Evolutionary conservation across 2,888 invertebrate species (phyloP), one percentile per base, ranked within the genome.

Genomic region (Noctua fimbriata): DNA sequence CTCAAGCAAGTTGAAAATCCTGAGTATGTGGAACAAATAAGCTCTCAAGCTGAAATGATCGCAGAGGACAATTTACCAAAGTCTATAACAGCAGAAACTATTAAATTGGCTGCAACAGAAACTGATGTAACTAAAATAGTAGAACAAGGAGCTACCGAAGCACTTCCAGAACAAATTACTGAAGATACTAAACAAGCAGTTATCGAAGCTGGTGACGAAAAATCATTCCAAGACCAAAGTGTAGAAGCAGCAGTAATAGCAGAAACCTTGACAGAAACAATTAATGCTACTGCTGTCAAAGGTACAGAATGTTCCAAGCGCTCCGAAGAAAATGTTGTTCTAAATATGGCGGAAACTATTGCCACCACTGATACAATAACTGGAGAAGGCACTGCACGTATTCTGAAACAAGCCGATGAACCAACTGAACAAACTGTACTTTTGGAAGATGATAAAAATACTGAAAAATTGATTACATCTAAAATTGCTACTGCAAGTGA

Each of bases 231-330:
- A 24, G 16, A 76, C 24, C 12, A 69, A 67, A 36, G n/a, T 0
- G 0, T 28, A 4, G 28, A 81, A n/a, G 21, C n/a, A 32, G 21
- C 6, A 21, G 3, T 52, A 52, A 21, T n/a, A 21, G 71, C 63
- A 76, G 28, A 71, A 49, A 5, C 41, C 1, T 32, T 55, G 63
- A 67, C 32, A 55, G 55, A 78, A 63, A 49, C 52, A n/a, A 14
- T 44, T 28, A 44, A 47, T 52, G 18, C 24, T 44, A 60, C 66
- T 70, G 16, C 32, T 16, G 44, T 41, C 16, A 41, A 55, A 58
- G 32, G 55, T n/a, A 41, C 12, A 52, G 69, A 73, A 69, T 47
- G 0, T 21, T 41, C 44, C 1, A 47, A 66, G 1, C 1, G 24
- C 0, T 12, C 7, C 9, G n/a, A 36, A 21, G 49, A 72, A 72